Evolutionary conservation across 2,797 vertebrate species (phyloP).

Genomic region (Masticophis lateralis): DNA sequence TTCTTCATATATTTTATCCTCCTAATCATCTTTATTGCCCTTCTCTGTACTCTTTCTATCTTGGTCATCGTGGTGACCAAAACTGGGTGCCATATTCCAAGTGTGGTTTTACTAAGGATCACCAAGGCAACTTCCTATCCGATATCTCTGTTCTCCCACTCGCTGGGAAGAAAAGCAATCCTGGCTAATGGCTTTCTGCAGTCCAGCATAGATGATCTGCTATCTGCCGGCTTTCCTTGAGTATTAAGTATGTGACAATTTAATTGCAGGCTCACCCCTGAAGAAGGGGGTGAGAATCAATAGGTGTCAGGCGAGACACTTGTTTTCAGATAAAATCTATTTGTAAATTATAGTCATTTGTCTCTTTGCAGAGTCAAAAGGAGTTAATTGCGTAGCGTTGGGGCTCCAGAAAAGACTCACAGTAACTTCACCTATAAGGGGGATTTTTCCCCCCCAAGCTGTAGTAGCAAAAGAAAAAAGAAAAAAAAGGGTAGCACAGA

Average conservation of each 20-base stretch:
- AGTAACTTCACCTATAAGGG: not conserved
- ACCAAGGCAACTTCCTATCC: not conserved
- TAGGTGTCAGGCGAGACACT: constrained; percentile 54
- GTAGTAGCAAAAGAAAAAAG: not conserved
- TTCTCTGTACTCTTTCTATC: not conserved
- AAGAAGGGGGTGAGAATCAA: constrained; percentile 53
- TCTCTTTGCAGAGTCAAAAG: constrained; percentile 46
- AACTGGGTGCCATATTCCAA: not conserved
- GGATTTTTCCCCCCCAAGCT: rapidly evolving
- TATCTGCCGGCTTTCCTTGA: constrained; percentile 47
- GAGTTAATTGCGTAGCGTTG: constrained; percentile 46
- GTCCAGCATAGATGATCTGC: not conserved
- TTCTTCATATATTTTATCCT: not conserved
- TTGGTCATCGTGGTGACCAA: not conserved
- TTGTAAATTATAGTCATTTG: constrained; percentile 68
- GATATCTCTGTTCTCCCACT: constrained; percentile 49
- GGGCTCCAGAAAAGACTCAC: no score
- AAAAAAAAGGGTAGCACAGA: not conserved
- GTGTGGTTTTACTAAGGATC: not conserved
- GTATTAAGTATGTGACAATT: constrained; percentile 66
- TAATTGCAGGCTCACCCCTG: constrained; percentile 59
- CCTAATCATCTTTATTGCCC: not conserved
- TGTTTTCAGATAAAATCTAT: constrained; percentile 66
- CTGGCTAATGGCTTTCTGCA: constrained; percentile 38
- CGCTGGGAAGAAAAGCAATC: constrained; percentile 32